These are phyloP conservation scores for Colletes collaris DNA, from an alignment of 2,888 invertebrate species.

Conservation along the genomic window DNA sequence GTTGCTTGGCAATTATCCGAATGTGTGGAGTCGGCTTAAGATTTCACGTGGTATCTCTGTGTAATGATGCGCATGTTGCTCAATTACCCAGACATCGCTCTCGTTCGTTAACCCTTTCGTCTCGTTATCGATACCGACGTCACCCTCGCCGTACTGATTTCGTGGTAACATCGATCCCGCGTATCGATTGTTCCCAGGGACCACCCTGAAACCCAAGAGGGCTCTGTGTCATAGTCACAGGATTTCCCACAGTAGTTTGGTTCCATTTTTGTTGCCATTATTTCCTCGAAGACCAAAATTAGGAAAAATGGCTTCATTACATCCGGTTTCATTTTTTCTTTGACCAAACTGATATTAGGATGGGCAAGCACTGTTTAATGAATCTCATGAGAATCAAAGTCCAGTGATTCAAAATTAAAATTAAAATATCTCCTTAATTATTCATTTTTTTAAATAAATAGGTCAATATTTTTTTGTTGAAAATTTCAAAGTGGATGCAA, in stretches of 20 bases:
- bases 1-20: too few species aligned
- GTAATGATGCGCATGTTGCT: slow-evolving; percentile 36
- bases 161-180: slow-evolving; percentile 49
- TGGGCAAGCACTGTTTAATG: too few species aligned
- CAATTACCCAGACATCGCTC: slow-evolving; percentile 12
- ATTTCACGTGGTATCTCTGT: slow-evolving; percentile 54
- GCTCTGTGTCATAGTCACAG: slow-evolving; percentile 22
- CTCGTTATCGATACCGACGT: slow-evolving; percentile 59
- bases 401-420: too few species aligned
- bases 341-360: too few species aligned
- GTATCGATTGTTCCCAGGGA: slow-evolving; percentile 50
- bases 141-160: slow-evolving; percentile 45
- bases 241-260: slow-evolving; percentile 31
- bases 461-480: too few species aligned
- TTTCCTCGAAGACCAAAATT: too few species aligned
- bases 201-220: slow-evolving; percentile 43
- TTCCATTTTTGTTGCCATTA: slow-evolving; percentile 19
- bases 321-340: too few species aligned
- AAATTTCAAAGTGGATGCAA: too few species aligned
- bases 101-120: slow-evolving; percentile 39
- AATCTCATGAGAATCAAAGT: too few species aligned
- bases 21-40: slow-evolving; percentile 17
- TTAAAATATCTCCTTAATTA: too few species aligned
- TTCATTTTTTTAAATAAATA: too few species aligned
- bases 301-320: too few species aligned